Evolutionary conservation across 2,888 invertebrate genomes (phyloP).

Genomic region (Orthosia incerta): DNA sequence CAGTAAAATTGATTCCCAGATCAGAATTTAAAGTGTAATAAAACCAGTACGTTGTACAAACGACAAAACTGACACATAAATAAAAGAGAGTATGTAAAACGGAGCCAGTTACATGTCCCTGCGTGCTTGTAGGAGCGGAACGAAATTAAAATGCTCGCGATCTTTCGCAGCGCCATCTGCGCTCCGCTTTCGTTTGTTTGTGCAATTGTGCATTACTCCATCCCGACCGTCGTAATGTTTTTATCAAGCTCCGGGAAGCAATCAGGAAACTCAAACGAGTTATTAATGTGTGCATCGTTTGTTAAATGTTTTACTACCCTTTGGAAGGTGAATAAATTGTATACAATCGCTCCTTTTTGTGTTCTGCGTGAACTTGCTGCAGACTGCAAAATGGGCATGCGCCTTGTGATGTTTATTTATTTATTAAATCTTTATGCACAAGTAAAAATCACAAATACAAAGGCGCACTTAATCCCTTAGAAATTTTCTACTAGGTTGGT

Average conservation of each 20-base stretch:
- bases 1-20: slow-evolving; percentile 55
- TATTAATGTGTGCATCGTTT: slow-evolving; percentile 54
- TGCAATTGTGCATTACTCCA: slow-evolving; percentile 64
- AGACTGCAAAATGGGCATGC: too few relatives aligned
- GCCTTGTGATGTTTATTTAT: too few relatives aligned
- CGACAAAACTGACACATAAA: slow-evolving; percentile 60
- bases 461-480: too few relatives aligned
- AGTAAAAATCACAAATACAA: too few relatives aligned
- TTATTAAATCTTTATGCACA: too few relatives aligned
- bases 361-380: not conserved
- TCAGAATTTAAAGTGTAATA: slow-evolving; percentile 58
- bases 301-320: slow-evolving; percentile 36
- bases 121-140: slow-evolving; percentile 63
- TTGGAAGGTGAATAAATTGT: slow-evolving; percentile 34
- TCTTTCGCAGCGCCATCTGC: slow-evolving; percentile 66
- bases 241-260: slow-evolving; percentile 63
- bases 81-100: slow-evolving; percentile 58
- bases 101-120: slow-evolving; percentile 62
- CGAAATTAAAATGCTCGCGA: slow-evolving; percentile 71
- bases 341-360: slow-evolving; percentile 6
- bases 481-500: too few relatives aligned
- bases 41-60: slow-evolving; percentile 50
- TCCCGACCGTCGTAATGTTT: slow-evolving; percentile 64
- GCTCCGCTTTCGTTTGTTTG: slow-evolving; percentile 69
- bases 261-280: slow-evolving; percentile 62